These are phyloP conservation scores for Dynastes tityus DNA, from an alignment of 2,888 invertebrate genomes.

Conservation along the genomic window DNA sequence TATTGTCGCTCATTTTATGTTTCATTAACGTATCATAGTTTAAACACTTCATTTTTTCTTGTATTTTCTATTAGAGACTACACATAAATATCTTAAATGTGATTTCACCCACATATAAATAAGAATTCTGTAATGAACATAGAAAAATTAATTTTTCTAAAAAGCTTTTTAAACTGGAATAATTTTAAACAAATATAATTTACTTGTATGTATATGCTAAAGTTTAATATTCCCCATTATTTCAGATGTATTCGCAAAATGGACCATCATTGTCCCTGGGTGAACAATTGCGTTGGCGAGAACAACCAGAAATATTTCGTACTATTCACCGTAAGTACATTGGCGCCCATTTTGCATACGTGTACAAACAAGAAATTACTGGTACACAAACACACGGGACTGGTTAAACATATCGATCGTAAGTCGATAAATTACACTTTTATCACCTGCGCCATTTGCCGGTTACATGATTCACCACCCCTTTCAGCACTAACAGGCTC, in stretches of 20 bases:
- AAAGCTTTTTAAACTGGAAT: too few relatives aligned
- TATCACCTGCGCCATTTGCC: constrained; percentile 18
- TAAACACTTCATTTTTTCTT: too few relatives aligned
- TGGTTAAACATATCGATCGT: constrained; percentile 32
- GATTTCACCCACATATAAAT: too few relatives aligned
- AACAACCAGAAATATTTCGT: constrained; percentile 99
- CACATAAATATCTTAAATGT: too few relatives aligned
- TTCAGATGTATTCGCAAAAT: constrained; percentile 84
- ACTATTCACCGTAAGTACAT: constrained; percentile 89
- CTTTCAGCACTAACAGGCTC: not conserved
- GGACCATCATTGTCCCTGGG: constrained; percentile 96
- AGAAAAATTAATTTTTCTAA: too few relatives aligned
- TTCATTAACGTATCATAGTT: too few relatives aligned
- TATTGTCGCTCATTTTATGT: too few relatives aligned
- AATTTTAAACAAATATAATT: too few relatives aligned
- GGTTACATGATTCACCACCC: not conserved
- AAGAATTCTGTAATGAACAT: too few relatives aligned
- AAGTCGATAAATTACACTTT: constrained; percentile 32
- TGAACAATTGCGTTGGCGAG: constrained; percentile 99
- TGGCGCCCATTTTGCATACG: too few relatives aligned
- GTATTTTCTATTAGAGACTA: too few relatives aligned
- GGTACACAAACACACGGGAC: constrained; percentile 1
- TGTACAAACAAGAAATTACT: not conserved
- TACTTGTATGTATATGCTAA: too few relatives aligned
- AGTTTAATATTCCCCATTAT: constrained; percentile 57